Base-by-base conservation (phyloP, 92 coral and sea anemone genomes). In the Pocillopora grandis region DNA sequence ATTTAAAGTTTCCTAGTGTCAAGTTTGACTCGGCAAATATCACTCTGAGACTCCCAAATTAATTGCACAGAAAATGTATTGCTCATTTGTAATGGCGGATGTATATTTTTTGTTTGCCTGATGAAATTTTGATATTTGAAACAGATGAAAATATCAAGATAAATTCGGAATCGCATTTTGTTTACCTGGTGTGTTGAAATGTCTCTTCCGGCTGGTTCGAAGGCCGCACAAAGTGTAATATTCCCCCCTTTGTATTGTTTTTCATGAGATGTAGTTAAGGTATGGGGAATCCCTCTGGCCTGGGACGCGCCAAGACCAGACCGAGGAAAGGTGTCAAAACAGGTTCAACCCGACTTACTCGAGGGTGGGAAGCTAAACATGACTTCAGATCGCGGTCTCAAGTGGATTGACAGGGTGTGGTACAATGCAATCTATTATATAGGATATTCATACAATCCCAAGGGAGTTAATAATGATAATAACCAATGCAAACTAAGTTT, bases 331-430 rank as follows among this genome's bases (percentile, higher is more conserved):
- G 71, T 4, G 23, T 23, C 23, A 23, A 23, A 23, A 23, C 23
- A 23, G 23, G 23, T 23, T 23, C 23, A 23, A 23, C 23, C 23
- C 23, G 23, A 23, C 23, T 23, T 23, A 23, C 23, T 23, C 23
- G 27, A 66, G 71, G 71, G 71, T 66, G 71, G 71, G 71, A 13
- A 19, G 72, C 72, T 33, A 68, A 31, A 68, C 48, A 12, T 68
- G 72, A 68, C 33, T 68, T 31, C 72, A 68, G 72, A 37, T 68
- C 42, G 72, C 18, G 72, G 72, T 33, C 72, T 68, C 72, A 68
- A 68, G 72, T 68, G 23, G 48, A 68, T 37, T 68, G 72, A 68
- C 72, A 68, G 52, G 72, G 72, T 68, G 15, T 68, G 72, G 37
- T 27, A 68, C 72, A 68, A 23, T 68, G 72, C 3, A 68, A 68